phyloP scores from a whole-genome alignment of 2,113 vertebrate species.

The Clarias gariepinus region DNA sequence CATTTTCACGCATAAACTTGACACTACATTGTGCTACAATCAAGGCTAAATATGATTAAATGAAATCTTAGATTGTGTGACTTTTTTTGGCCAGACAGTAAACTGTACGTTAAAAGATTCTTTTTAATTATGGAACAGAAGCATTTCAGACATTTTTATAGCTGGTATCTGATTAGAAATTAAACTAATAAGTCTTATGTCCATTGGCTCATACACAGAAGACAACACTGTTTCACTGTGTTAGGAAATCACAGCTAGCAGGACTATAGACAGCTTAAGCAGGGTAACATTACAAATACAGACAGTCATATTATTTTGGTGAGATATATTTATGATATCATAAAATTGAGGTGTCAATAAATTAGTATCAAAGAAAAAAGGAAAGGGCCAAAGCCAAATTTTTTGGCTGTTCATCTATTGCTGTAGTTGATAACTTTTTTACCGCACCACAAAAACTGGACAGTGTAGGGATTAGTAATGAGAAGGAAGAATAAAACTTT shows the following conservation, averaged over 20 bases:
- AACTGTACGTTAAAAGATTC: background rate
- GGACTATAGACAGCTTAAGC: background rate
- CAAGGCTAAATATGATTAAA: no score
- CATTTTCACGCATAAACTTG: no score
- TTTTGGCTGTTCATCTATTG: background rate
- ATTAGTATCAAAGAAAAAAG: background rate
- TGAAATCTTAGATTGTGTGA: no score
- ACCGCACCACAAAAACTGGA: background rate
- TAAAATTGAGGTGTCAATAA: background rate
- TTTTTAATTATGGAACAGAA: no score
- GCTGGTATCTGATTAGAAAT: no score
- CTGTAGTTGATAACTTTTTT: background rate
- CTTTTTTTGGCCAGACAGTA: no score
- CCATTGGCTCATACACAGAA: no score
- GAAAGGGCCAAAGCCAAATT: background rate
- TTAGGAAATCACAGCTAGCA: background rate
- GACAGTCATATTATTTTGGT: background rate
- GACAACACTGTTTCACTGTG: no score
- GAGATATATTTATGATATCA: background rate
- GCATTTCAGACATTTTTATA: no score
- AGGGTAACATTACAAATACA: background rate
- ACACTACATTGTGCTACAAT: no score
- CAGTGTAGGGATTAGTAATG: background rate
- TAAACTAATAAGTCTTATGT: no score
- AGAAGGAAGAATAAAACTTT: background rate